Conservation (phyloP, 2,797 vertebrate species). For the Dipus sagitta region DNA sequence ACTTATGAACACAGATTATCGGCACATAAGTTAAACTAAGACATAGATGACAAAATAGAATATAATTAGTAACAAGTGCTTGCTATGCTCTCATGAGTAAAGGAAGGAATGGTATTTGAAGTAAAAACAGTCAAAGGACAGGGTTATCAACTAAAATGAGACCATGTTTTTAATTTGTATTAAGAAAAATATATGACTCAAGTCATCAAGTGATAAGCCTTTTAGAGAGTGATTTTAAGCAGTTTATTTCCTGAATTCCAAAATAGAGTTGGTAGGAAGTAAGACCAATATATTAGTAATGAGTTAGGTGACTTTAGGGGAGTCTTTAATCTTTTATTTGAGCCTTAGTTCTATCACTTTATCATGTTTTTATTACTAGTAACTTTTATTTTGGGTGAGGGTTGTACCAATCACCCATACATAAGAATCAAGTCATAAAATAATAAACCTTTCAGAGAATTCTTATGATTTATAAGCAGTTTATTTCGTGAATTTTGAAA, state of each 20-base stretch:
- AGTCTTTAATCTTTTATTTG: constrained; percentile 61
- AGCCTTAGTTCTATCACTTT: constrained; percentile 43
- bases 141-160: constrained; percentile 55
- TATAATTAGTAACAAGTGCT: neutral
- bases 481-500: neutral
- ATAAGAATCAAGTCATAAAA: constrained; percentile 31
- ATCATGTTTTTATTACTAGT: neutral
- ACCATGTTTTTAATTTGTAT: constrained; percentile 10
- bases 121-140: neutral
- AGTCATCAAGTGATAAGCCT: constrained; percentile 38
- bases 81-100: constrained; percentile 44
- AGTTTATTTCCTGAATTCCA: constrained; percentile 14
- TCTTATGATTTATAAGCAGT: constrained; percentile 18
- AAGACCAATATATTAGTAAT: constrained; percentile 27
- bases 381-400: too few relatives aligned
- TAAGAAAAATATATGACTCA: constrained; percentile 51
- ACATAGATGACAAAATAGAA: neutral
- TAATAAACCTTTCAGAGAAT: constrained; percentile 32
- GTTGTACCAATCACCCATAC: neutral
- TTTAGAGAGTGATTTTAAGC: constrained; percentile 35
- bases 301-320: neutral
- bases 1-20: constrained; percentile 50
- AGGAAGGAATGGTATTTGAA: constrained; percentile 54
- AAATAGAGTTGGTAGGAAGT: neutral
- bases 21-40: constrained; percentile 26